Conservation (phyloP, 2,888 invertebrate genomes). For the Spialia ferax region DNA sequence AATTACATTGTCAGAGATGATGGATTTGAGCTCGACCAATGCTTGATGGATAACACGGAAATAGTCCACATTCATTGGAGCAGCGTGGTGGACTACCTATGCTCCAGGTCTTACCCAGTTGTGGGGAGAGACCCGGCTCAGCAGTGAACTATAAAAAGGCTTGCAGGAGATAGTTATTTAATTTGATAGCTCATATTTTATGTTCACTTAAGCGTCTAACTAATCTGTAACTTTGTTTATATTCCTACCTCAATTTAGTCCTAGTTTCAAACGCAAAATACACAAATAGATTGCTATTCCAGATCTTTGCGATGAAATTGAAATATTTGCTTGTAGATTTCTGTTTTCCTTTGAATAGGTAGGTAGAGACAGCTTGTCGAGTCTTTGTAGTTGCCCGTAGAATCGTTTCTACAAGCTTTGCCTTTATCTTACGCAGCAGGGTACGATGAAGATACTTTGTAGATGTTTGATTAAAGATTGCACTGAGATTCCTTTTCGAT, state of each 20-base stretch:
- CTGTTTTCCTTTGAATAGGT: conserved; percentile 28
- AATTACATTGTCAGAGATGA: conserved; percentile 40
- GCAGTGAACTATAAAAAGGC: no score
- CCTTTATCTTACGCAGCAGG: conserved; percentile 14
- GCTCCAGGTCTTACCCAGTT: no score
- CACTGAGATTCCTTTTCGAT: background rate
- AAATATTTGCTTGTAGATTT: conserved; percentile 27
- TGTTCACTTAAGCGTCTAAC: background rate
- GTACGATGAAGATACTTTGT: conserved; percentile 25
- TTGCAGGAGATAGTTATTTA: no score
- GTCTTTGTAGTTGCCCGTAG: conserved; percentile 14
- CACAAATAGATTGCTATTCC: background rate
- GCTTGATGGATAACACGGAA: conserved; percentile 11
- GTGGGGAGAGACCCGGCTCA: no score
- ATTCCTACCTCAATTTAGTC: no score
- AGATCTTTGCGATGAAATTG: conserved; percentile 24
- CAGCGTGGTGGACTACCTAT: no score
- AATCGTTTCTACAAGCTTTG: conserved; percentile 30
- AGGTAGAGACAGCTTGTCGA: conserved; percentile 24
- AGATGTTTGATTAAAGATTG: conserved; percentile 28
- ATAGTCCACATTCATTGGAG: no score
- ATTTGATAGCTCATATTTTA: background rate
- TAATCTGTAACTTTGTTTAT: background rate
- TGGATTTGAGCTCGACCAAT: conserved; percentile 13
- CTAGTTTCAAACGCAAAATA: conserved; percentile 3